phyloP scores from a whole-genome alignment of 2,888 invertebrate genomes.

The Meiosimyza platycephala region DNA sequence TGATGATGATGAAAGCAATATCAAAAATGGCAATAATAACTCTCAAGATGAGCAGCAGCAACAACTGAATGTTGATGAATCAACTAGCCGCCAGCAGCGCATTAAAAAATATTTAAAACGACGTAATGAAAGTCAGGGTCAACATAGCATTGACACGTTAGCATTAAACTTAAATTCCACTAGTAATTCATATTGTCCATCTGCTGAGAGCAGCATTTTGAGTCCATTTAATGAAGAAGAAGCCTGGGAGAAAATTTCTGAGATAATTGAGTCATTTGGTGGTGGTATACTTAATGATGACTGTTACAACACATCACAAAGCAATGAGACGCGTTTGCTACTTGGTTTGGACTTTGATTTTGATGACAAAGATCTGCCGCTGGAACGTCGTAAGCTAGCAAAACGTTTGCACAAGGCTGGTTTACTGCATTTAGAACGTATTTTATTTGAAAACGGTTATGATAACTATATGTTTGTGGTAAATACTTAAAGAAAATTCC shows the following conservation, averaged over 20 bases:
- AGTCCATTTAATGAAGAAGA: slow-evolving; percentile 96
- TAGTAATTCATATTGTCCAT: slow-evolving; percentile 56
- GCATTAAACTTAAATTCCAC: slow-evolving; percentile 48
- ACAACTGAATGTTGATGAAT: background rate
- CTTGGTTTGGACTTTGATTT: slow-evolving; percentile 58
- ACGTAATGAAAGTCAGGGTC: slow-evolving; percentile 62
- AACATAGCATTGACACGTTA: slow-evolving; percentile 59
- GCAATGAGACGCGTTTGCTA: slow-evolving; percentile 57
- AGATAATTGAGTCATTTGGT: slow-evolving; percentile 95
- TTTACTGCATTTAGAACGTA: slow-evolving; percentile 85
- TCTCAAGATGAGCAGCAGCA: too few species aligned
- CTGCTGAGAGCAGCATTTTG: slow-evolving; percentile 70
- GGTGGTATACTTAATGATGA: slow-evolving; percentile 75
- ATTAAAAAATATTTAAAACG: slow-evolving; percentile 68
- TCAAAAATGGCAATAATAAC: too few species aligned
- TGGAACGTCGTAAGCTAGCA: slow-evolving; percentile 67
- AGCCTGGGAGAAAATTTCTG: slow-evolving; percentile 92
- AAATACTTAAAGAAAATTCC: slow-evolving; percentile 66
- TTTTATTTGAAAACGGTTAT: slow-evolving; percentile 87
- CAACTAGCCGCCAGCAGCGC: slow-evolving; percentile 65
- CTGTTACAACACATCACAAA: slow-evolving; percentile 32
- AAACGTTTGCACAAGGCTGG: slow-evolving; percentile 84
- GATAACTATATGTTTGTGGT: slow-evolving; percentile 94
- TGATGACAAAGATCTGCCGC: slow-evolving; percentile 54
- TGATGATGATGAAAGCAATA: too few species aligned